phyloP scores from a whole-genome alignment of 1,140 invertebrate species.

The Heliconius hermathena region DNA sequence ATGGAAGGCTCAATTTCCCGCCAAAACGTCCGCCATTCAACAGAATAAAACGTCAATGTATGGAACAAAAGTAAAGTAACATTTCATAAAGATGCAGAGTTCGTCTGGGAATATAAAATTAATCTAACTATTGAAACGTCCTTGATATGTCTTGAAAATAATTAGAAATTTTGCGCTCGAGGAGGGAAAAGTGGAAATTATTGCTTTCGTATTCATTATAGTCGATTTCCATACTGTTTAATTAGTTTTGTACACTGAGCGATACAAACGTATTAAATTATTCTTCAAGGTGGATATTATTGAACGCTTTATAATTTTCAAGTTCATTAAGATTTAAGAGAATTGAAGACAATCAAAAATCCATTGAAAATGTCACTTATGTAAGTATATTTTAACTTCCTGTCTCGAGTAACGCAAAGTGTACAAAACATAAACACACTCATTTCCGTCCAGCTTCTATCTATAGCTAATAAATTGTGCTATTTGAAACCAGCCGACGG shows the following conservation, averaged over 20 bases:
- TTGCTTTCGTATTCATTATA: conserved; percentile 55
- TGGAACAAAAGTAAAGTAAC: conserved; percentile 79
- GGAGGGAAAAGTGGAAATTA: conserved; percentile 49
- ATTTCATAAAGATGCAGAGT: conserved; percentile 43
- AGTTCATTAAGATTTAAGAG: neutral
- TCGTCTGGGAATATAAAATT: conserved; percentile 40
- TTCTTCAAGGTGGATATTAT: neutral
- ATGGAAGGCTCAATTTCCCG: conserved; percentile 22
- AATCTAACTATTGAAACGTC: conserved; percentile 54
- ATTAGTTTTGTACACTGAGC: conserved; percentile 22
- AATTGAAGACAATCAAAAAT: too few species aligned
- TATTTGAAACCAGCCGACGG: conserved; percentile 63
- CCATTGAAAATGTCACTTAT: neutral
- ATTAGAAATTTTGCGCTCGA: conserved; percentile 38
- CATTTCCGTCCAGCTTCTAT: conserved; percentile 52
- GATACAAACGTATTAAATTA: neutral
- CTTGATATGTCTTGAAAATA: conserved; percentile 61
- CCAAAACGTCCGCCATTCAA: conserved; percentile 16
- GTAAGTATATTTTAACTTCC: neutral
- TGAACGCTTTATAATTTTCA: neutral
- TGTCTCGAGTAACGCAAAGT: conserved; percentile 21
- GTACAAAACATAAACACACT: conserved; percentile 37
- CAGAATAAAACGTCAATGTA: conserved; percentile 34
- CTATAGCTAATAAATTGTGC: conserved; percentile 76
- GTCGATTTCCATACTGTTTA: conserved; percentile 30